These are phyloP conservation scores for Lepidothrix coronata DNA, from an alignment of 2,113 vertebrate species.

Conservation along the genomic window DNA sequence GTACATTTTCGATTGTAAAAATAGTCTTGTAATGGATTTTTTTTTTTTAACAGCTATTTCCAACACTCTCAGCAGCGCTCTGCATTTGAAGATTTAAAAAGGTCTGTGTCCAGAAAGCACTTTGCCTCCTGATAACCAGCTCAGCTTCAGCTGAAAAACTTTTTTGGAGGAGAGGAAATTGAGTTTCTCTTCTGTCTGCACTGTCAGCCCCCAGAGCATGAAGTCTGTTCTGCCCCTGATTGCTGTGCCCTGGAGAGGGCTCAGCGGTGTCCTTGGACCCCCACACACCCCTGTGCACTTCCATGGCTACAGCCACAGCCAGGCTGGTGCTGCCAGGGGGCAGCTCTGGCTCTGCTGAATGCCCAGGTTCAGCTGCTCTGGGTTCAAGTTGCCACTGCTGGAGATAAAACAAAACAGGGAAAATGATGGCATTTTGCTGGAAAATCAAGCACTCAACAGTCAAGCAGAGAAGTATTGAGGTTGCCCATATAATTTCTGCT, in stretches of 20 bases:
- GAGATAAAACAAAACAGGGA: background rate
- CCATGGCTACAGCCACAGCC: background rate
- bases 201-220: background rate
- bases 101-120: background rate
- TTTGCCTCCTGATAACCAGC: background rate
- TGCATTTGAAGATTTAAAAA: background rate
- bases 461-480: background rate
- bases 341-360: background rate
- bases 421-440: background rate
- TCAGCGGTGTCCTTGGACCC: background rate
- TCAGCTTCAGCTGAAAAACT: background rate
- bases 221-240: background rate
- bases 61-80: background rate
- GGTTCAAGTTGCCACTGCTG: background rate
- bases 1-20: background rate
- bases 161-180: background rate
- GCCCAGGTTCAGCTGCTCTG: background rate
- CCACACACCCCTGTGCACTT: accelerated
- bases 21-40: background rate
- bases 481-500: background rate
- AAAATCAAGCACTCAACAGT: background rate
- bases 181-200: background rate
- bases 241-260: background rate
- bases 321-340: background rate
- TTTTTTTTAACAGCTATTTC: background rate